A percentile compares a stretch with the other conserved stretches of the same genome.
Evolutionary conservation across 2,888 invertebrate genomes (phyloP).

Genomic region (Brassicogethes aeneus): DNA sequence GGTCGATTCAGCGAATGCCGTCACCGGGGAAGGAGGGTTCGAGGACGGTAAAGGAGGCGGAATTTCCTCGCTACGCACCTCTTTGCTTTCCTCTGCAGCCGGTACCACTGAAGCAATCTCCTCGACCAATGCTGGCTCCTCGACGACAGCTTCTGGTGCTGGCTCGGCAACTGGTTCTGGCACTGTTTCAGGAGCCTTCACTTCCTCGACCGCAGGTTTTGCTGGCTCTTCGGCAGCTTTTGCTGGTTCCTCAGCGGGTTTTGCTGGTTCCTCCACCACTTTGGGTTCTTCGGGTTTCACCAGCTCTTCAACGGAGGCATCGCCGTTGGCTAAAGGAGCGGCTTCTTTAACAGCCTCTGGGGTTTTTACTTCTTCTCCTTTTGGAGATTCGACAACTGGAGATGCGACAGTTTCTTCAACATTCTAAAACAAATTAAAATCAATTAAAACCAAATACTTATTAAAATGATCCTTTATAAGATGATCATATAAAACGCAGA

Average conservation of each 20-base stretch:
- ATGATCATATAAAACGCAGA: no score
- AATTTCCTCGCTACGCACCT: slow-evolving; percentile 55
- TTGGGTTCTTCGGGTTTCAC: slow-evolving; percentile 16
- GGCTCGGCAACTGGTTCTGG: slow-evolving; percentile 23
- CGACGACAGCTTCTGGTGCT: slow-evolving; percentile 18
- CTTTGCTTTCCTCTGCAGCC: slow-evolving; percentile 30
- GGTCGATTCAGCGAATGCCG: slow-evolving; percentile 62
- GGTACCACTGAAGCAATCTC: slow-evolving; percentile 21
- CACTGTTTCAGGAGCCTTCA: slow-evolving; percentile 16
- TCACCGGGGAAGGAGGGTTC: slow-evolving; percentile 67
- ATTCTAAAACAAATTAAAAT: slow-evolving; percentile 27
- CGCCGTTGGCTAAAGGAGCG: slow-evolving; percentile 15
- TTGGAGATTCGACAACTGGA: slow-evolving; percentile 31
- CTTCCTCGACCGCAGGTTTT: slow-evolving; percentile 13
- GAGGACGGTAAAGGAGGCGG: slow-evolving; percentile 67
- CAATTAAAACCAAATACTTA: not conserved
- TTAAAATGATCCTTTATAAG: no score
- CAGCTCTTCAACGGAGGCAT: slow-evolving; percentile 18
- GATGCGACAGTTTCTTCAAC: slow-evolving; percentile 32
- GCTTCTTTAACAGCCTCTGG: slow-evolving; percentile 5
- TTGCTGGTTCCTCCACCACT: slow-evolving; percentile 10
- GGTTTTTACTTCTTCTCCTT: slow-evolving; percentile 24
- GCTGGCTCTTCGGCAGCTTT: slow-evolving; percentile 12
- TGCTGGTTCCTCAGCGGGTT: slow-evolving; percentile 14
- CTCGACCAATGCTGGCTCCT: slow-evolving; percentile 21